Percentiles rank a stretch among this genome's conserved stretches.
phyloP scores from a whole-genome alignment of 2,113 vertebrate species.

The Phrynocephalus versicolor region DNA sequence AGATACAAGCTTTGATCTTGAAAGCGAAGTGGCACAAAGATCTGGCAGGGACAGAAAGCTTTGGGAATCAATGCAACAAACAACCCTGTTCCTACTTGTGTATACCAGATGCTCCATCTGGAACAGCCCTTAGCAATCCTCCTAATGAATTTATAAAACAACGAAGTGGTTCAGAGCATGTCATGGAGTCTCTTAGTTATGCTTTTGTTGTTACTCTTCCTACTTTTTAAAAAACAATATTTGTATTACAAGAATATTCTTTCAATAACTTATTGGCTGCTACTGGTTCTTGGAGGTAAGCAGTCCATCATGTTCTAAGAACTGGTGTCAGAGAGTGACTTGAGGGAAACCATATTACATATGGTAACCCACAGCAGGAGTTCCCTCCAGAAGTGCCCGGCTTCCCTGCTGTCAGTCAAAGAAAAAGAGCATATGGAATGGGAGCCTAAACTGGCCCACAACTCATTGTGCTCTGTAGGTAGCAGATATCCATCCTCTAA shows the following conservation, averaged over 20 bases:
- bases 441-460: not conserved
- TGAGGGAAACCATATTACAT: not conserved
- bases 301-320: slow-evolving; percentile 6
- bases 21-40: no score
- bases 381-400: not conserved
- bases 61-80: no score
- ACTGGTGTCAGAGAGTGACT: not conserved
- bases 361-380: not conserved
- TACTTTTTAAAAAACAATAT: not conserved
- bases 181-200: not conserved
- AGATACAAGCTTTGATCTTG: no score
- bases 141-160: not conserved
- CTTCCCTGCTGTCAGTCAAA: not conserved
- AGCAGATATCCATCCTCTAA: not conserved
- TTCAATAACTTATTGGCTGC: not conserved
- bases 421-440: not conserved
- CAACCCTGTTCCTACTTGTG: no score
- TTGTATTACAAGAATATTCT: not conserved
- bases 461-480: not conserved
- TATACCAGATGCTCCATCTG: no score
- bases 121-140: not conserved
- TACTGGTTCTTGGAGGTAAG: not conserved
- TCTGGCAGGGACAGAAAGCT: no score
- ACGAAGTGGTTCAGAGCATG: not conserved
- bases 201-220: not conserved